Base-by-base conservation (phyloP, 2,888 invertebrate genomes). In the Halictus ligatus region DNA sequence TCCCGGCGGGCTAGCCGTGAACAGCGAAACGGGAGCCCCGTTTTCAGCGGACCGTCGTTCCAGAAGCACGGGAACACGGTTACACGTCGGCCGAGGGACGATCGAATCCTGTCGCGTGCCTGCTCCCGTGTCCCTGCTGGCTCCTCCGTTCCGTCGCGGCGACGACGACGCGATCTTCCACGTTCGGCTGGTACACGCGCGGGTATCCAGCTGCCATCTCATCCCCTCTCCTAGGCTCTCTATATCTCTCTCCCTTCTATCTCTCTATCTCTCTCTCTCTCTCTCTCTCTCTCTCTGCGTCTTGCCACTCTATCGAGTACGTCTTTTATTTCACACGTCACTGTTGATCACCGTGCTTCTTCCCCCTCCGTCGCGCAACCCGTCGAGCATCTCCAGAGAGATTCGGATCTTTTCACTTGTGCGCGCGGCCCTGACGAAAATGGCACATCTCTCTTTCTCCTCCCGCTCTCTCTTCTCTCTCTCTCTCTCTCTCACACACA, bases 181-280 rank as follows among this genome's bases (percentile, higher is more conserved):
- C 64, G 74, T 80, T 82, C 72, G 73, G 48, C 82, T 81, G 72
- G 69, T 35, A 75, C 85, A 86, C 85, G 78, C 84, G 72, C 88
- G 84, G 85, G 79, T 87, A 58, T 83, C 83, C 43, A 79, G 77
- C 58, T 89, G 91, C 90, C 90, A 90, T 90, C 82, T 4, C 13
- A 29, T 71, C 64, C 64, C 64, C 64, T 64, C 64, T 29, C 7
- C 64, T 25, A 2, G 15, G 1, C 29, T 60, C 58, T 10, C 8
- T n/a, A 12, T 60, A 15, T 50, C 15, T 18, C 50, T 12, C 50
- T 18, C 0, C 4, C 18, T 0, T 50, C 50, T 15, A 15, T 50
- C 50, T 50, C 3, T n/a, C 58, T 12, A n/a, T 60, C 60, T 60
- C 25, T 6, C 50, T 35, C 54, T 58, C 25, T 7, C 69, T 43